phyloP scores from a whole-genome alignment of 2,113 vertebrate genomes.

The Athene noctua region DNA sequence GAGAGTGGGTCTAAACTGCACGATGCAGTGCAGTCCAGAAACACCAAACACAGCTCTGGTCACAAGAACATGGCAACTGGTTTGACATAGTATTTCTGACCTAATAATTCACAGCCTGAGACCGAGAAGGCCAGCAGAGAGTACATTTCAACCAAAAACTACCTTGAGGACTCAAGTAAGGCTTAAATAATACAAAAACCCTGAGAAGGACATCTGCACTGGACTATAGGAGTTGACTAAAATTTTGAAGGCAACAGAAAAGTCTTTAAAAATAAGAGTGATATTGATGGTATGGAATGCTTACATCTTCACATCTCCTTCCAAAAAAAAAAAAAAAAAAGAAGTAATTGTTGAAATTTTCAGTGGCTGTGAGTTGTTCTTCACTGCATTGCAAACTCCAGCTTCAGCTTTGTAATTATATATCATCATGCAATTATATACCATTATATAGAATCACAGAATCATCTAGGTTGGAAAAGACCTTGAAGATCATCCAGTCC shows the following conservation, averaged over 20 bases:
- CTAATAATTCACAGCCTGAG: neutral
- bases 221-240: neutral
- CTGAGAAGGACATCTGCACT: neutral
- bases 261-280: neutral
- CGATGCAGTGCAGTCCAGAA: too few relatives aligned
- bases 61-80: neutral
- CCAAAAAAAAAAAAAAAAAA: neutral
- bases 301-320: neutral
- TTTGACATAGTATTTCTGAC: neutral
- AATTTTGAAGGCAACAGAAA: neutral
- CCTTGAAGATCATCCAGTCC: too few relatives aligned
- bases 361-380: neutral
- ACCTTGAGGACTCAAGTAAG: neutral
- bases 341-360: too few relatives aligned
- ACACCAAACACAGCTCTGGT: neutral
- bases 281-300: neutral
- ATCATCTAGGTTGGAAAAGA: too few relatives aligned
- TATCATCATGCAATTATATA: neutral
- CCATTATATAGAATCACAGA: neutral
- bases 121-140: neutral
- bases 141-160: neutral
- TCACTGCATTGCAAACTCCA: neutral
- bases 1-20: neutral
- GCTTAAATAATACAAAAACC: neutral
- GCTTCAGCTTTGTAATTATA: neutral